A percentile compares a stretch with the other conserved stretches of the same genome.
Evolutionary conservation across 30 jellyfish, hydroid and myxozoan species (phyloP).

Genomic region (Hydractinia echinata): DNA sequence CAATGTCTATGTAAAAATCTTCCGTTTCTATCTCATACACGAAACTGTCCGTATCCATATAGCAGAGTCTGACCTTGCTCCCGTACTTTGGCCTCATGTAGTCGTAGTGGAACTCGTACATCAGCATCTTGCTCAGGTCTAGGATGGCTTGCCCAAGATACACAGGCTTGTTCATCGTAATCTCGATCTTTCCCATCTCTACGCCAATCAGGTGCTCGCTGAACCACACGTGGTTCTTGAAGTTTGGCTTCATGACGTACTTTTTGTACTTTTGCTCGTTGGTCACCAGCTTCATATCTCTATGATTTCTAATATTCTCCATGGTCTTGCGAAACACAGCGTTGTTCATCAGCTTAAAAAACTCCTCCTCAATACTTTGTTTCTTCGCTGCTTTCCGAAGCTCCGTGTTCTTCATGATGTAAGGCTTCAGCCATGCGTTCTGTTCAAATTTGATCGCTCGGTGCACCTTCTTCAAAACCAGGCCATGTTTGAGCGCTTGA

Average conservation of each 20-base stretch:
- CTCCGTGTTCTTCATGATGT: constrained; percentile 52
- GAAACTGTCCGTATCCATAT: constrained; percentile 63
- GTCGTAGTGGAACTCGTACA: constrained; percentile 68
- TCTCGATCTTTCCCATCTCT: neutral
- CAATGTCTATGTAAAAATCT: constrained; percentile 37
- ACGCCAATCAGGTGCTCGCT: constrained; percentile 35
- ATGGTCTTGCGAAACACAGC: constrained; percentile 44
- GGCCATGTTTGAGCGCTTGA: neutral
- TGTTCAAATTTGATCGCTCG: constrained; percentile 50
- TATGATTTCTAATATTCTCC: constrained; percentile 23
- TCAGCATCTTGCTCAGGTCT: constrained; percentile 47
- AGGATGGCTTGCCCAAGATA: constrained; percentile 50
- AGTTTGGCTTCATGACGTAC: neutral
- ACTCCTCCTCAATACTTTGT: constrained; percentile 57
- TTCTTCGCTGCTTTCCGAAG: constrained; percentile 37
- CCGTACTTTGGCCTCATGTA: constrained; percentile 39
- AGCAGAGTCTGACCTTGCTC: constrained; percentile 25
- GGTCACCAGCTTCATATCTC: neutral
- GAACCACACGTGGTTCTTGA: neutral
- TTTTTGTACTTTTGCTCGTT: neutral
- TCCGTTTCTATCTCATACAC: constrained; percentile 47
- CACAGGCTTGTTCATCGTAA: constrained; percentile 34
- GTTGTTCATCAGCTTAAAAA: constrained; percentile 43
- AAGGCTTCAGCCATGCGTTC: constrained; percentile 30
- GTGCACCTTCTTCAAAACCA: constrained; percentile 23